phyloP scores from a whole-genome alignment of 2,113 vertebrate species.

The Thomomys bottae region DNA sequence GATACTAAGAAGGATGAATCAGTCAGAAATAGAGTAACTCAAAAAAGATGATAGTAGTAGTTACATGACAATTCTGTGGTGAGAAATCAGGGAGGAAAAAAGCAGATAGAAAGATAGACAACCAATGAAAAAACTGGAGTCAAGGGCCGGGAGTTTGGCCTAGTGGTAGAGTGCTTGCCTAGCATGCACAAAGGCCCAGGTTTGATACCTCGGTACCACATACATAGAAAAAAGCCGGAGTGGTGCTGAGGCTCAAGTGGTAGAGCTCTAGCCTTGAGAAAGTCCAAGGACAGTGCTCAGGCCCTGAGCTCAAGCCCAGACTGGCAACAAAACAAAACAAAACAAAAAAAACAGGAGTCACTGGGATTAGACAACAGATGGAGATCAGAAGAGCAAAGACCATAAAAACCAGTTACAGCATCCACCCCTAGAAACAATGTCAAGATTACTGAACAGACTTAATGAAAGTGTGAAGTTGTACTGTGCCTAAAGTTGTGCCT shows the following conservation, averaged over 20 bases:
- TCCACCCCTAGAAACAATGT: not conserved
- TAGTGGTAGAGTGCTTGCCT: no score
- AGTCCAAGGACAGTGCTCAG: no score
- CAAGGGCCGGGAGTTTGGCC: no score
- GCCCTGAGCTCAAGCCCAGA: no score
- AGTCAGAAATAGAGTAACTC: not conserved
- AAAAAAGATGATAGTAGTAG: not conserved
- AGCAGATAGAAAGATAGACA: not conserved
- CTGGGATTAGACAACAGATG: not conserved
- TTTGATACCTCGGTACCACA: no score
- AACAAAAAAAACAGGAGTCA: not conserved
- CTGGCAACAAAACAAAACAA: no score
- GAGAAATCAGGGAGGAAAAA: not conserved
- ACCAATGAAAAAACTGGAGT: not conserved
- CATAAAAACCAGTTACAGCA: not conserved
- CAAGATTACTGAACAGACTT: not conserved
- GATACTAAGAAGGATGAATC: not conserved
- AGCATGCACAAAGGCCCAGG: no score
- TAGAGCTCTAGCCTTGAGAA: no score
- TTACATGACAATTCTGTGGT: not conserved
- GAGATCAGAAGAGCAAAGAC: not conserved
- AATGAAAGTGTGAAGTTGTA: not conserved
- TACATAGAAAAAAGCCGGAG: no score
- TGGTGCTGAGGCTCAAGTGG: no score
- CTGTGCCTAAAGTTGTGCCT: not conserved